Percentiles rank a stretch among this genome's conserved stretches.
These are phyloP conservation scores for Lithosia quadra DNA, from an alignment of 2,888 invertebrate genomes.

Conservation along the genomic window DNA sequence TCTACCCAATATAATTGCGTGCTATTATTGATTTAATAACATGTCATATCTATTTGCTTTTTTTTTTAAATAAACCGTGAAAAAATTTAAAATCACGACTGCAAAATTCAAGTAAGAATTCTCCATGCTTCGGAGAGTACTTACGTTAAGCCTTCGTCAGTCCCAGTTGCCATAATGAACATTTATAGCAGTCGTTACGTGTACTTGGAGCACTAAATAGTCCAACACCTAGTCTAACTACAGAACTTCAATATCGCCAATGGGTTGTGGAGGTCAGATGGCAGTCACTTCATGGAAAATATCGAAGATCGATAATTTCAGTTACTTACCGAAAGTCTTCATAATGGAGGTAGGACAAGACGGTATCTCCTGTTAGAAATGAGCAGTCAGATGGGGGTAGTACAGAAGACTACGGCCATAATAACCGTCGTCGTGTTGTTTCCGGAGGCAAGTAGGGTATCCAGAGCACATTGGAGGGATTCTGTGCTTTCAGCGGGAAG, in stretches of 20 bases:
- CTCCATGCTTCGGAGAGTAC: neutral
- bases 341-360: no score
- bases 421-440: no score
- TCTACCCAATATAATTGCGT: neutral
- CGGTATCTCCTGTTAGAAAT: no score
- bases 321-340: no score
- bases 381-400: no score
- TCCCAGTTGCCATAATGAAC: neutral
- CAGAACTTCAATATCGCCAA: neutral
- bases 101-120: no score
- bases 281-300: neutral
- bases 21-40: neutral
- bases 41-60: neutral
- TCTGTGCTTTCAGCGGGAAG: no score
- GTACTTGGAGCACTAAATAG: neutral
- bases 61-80: neutral
- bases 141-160: neutral
- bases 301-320: neutral
- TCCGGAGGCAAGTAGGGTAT: no score
- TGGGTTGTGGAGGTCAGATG: neutral
- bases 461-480: no score
- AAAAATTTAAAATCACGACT: neutral
- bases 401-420: no score
- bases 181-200: no score
- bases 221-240: neutral